Evolutionary conservation across 2,113 vertebrate species (phyloP).

Genomic region (Sinosuthora webbiana): DNA sequence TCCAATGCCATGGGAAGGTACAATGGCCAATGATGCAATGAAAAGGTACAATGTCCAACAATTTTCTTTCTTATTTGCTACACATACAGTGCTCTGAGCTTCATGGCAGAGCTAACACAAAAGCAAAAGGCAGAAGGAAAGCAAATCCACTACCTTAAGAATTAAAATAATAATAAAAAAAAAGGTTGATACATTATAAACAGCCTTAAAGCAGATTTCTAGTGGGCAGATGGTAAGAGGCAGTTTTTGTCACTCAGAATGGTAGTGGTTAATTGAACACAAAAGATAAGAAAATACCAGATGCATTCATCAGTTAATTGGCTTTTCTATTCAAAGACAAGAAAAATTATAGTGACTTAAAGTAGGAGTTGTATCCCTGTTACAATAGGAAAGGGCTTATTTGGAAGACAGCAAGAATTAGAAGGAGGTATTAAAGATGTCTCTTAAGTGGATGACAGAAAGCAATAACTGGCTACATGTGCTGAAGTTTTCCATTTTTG

Average conservation of each 20-base stretch:
- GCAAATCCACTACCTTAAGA: not conserved
- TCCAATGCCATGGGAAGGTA: not conserved
- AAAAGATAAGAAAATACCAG: constrained; percentile 49
- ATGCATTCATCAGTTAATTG: constrained; percentile 32
- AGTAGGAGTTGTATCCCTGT: constrained; percentile 6
- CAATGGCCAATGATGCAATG: not conserved
- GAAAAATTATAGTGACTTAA: not conserved
- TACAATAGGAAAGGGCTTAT: not conserved
- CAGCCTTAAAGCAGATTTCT: constrained; percentile 21
- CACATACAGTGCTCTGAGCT: not conserved
- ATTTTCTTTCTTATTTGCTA: not conserved
- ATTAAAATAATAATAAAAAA: not conserved
- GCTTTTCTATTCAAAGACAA: not conserved
- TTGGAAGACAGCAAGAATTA: not conserved
- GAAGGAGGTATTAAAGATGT: not conserved
- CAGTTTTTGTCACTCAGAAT: constrained; percentile 33
- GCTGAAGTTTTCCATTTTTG: constrained; percentile 3
- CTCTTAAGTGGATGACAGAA: not conserved
- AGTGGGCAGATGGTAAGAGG: constrained; percentile 50
- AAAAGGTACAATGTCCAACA: not conserved
- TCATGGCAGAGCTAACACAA: not conserved
- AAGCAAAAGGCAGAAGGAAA: not conserved
- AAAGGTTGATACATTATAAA: constrained; percentile 7
- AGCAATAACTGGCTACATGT: not conserved
- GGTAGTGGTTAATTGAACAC: constrained; percentile 37